phyloP scores from a whole-genome alignment of 2,797 vertebrate genomes.

The Dryobates pubescens region DNA sequence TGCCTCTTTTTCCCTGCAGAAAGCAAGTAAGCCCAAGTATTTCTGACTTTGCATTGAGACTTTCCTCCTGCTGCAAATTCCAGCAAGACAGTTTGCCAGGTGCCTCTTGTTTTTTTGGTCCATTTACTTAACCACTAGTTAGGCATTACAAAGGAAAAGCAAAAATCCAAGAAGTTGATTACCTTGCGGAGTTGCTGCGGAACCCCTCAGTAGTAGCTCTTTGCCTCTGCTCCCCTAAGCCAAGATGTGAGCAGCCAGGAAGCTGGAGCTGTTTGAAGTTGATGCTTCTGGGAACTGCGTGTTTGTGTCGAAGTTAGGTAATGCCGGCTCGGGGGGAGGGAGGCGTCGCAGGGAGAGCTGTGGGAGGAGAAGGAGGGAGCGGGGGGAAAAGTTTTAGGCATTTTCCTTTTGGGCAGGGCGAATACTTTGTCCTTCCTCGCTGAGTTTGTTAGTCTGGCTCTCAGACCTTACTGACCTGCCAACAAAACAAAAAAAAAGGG shows the following conservation, averaged over 20 bases:
- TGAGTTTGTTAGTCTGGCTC: not conserved
- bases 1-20: not conserved
- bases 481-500: not conserved
- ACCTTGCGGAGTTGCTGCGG: constrained; percentile 53
- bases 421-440: not conserved
- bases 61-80: not conserved
- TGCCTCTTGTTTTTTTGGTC: not conserved
- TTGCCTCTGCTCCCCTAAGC: not conserved
- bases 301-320: constrained; percentile 41
- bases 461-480: rapidly evolving
- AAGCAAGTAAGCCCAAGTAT: not conserved
- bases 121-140: not conserved
- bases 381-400: not conserved
- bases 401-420: not conserved
- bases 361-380: not conserved
- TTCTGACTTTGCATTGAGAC: not conserved
- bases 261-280: not conserved
- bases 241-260: not conserved
- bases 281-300: not conserved
- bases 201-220: not conserved
- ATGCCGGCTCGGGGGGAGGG: constrained; percentile 59
- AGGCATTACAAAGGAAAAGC: not conserved
- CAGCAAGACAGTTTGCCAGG: not conserved
- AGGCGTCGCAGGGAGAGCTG: constrained; percentile 34
- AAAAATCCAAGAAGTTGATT: not conserved